Conservation (phyloP, 2,888 invertebrate genomes). For the Chirona hameri region DNA sequence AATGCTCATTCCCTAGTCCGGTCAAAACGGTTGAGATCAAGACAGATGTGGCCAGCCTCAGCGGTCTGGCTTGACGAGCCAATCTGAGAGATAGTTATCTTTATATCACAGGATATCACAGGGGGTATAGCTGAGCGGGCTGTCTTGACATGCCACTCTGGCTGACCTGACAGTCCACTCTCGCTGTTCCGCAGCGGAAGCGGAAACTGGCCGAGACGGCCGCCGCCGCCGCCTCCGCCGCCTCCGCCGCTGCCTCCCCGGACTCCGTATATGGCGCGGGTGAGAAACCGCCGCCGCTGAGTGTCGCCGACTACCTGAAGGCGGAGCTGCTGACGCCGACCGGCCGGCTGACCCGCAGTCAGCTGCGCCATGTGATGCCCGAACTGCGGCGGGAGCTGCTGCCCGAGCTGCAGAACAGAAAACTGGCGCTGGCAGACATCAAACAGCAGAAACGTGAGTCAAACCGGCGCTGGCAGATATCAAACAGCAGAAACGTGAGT, state of each 20-base stretch:
- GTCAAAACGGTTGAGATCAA: no score
- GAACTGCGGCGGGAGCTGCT: neutral
- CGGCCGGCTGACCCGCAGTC: neutral
- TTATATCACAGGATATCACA: no score
- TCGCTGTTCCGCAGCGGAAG: neutral
- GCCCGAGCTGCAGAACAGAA: slow-evolving; percentile 3
- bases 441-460: slow-evolving; percentile 9
- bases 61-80: no score
- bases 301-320: slow-evolving; percentile 2
- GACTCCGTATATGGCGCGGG: neutral
- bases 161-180: no score
- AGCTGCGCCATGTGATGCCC: neutral
- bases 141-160: no score
- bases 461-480: no score
- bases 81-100: no score
- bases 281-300: neutral
- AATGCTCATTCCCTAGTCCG: no score
- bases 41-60: no score
- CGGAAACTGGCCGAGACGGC: slow-evolving; percentile 9
- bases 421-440: neutral
- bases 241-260: neutral
- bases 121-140: no score
- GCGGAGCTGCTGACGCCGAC: neutral
- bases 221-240: neutral
- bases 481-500: no score